Evolutionary conservation across 1,140 invertebrate genomes (phyloP), one percentile per base, ranked within the genome.

Genomic region (Leptinotarsa undecemlineata): DNA sequence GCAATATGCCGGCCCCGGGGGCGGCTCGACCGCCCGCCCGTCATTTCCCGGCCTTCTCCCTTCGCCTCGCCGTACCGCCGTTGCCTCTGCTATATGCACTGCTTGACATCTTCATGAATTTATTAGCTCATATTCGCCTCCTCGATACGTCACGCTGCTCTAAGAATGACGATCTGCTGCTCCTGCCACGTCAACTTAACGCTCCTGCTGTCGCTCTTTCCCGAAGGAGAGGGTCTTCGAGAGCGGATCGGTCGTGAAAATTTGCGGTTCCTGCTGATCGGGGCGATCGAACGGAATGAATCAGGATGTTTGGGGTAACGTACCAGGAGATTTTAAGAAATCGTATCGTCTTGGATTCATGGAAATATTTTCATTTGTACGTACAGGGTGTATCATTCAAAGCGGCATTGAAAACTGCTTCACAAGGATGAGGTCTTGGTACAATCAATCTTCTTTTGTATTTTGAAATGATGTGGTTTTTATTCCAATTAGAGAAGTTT

Each of bases 1-100:
- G 63, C 63, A 66, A 66, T 57, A 57, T 57, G 63, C 63, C 63
- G 26, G n/a, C 63, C 21, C 15, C 15, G 63, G 63, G 63, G 63
- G 63, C 8, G 63, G 63, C 20, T 17, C n/a, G 21, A 11, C 63
- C 21, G 26, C 63, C 63, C 21, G 20, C 13, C 63, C 26, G 26
- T 33, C 26, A 66, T 33, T 15, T 66, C 26, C 20, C 63, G 5
- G 63, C 63, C 63, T 3, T 66, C 23, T 15, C 20, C 63, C 15
- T 21, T 23, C 63, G 8, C 63, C n/a, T 64, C 21, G 1, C 8
- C 63, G 15, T 21, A 15, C 23, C 19, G 26, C 23, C 21, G n/a
- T 15, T 20, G 5, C 26, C 63, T n/a, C 23, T 14, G 8, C 63
- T 33, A 17, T n/a, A 33, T 66, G 14, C 63, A 66, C 26, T 66